Conservation (phyloP, 2,888 invertebrate genomes). For the Steromphala cineraria region DNA sequence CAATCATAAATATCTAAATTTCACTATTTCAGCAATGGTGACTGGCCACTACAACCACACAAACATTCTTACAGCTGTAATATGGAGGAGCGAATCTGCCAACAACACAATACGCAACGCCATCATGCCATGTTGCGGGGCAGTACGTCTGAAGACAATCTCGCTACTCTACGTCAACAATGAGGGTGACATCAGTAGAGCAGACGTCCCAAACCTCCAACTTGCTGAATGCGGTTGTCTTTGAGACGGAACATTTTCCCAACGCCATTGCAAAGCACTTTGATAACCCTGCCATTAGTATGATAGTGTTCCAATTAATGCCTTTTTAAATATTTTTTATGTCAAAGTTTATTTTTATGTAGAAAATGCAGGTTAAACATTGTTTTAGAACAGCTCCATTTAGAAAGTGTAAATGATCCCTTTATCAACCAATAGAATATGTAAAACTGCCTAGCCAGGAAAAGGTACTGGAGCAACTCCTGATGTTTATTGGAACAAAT, state of each 20-base stretch:
- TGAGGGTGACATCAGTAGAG: slow-evolving; percentile 31
- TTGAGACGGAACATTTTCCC: slow-evolving; percentile 1
- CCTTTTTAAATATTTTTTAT: no score
- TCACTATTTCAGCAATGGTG: slow-evolving; percentile 44
- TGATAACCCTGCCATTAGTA: no score
- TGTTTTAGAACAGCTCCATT: no score
- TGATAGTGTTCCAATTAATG: no score
- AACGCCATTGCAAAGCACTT: neutral
- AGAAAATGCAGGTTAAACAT: no score
- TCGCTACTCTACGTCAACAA: slow-evolving; percentile 42
- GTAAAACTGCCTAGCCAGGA: no score
- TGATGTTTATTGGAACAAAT: no score
- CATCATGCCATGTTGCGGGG: slow-evolving; percentile 49
- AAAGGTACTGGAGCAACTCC: no score
- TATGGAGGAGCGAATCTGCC: slow-evolving; percentile 29
- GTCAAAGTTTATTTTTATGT: no score
- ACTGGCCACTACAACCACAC: slow-evolving; percentile 56
- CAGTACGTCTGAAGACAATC: slow-evolving; percentile 41
- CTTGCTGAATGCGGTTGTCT: slow-evolving; percentile 45
- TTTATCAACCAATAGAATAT: no score
- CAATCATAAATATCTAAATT: neutral
- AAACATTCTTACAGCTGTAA: slow-evolving; percentile 43
- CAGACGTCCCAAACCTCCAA: slow-evolving; percentile 42
- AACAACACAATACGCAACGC: slow-evolving; percentile 25
- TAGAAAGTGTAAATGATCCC: no score